phyloP scores from a whole-genome alignment of 2,888 invertebrate genomes.

The Clostera curtula region DNA sequence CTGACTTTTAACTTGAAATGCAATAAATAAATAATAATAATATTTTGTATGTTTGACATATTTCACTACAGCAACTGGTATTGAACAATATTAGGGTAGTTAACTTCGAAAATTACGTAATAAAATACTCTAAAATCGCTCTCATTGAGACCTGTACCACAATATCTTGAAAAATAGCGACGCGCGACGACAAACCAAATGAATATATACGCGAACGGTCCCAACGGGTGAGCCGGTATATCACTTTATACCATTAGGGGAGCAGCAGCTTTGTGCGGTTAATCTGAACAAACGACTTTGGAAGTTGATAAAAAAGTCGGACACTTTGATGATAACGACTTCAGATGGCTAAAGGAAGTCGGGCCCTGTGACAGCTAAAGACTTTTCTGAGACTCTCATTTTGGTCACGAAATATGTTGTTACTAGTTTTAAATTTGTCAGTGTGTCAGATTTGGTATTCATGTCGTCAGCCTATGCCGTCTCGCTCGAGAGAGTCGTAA shows the following conservation, averaged over 20 bases:
- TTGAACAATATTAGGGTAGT: too few species aligned
- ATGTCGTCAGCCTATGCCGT: too few species aligned
- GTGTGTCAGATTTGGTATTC: too few species aligned
- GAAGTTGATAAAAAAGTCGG: constrained; percentile 20
- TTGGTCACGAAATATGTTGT: too few species aligned
- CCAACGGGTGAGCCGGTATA: constrained; percentile 19
- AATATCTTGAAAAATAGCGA: constrained; percentile 24
- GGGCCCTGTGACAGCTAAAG: too few species aligned
- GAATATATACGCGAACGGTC: constrained; percentile 21
- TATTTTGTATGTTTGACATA: too few species aligned
- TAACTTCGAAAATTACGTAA: background rate
- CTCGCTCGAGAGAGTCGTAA: too few species aligned
- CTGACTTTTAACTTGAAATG: too few species aligned
- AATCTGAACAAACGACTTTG: constrained; percentile 26
- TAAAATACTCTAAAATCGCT: background rate
- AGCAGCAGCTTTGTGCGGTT: constrained; percentile 19
- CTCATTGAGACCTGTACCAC: constrained; percentile 1
- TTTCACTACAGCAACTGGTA: too few species aligned
- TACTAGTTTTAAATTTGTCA: too few species aligned
- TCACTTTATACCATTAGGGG: constrained; percentile 26
- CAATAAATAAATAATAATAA: too few species aligned
- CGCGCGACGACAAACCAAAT: constrained; percentile 17
- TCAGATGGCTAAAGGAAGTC: constrained; percentile 1
- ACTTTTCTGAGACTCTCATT: too few species aligned
- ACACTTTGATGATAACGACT: constrained; percentile 16